Conservation (phyloP, 1,140 invertebrate genomes). For the Brachionus calyciflorus region DNA sequence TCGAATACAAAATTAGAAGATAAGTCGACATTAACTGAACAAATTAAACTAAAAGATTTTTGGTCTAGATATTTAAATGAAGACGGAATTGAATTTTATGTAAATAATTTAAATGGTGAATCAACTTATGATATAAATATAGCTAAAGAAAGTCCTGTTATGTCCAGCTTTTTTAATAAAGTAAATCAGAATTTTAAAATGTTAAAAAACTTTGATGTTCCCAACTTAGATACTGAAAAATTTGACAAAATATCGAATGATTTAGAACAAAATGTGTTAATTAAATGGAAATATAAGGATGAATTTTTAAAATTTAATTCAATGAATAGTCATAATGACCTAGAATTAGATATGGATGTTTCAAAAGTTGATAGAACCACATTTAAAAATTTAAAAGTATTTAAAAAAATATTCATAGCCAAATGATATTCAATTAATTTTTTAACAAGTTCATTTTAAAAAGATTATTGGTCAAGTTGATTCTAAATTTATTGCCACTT, state of each 20-base stretch:
- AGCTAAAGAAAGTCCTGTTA: background rate
- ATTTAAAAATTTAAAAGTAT: slow-evolving; percentile 17
- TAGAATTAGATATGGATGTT: background rate
- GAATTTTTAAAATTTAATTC: too few species aligned
- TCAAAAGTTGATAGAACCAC: background rate
- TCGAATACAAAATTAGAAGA: background rate
- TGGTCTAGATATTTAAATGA: background rate
- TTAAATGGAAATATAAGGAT: background rate
- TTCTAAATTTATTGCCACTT: slow-evolving; percentile 26
- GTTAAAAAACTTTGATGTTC: background rate
- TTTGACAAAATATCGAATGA: background rate
- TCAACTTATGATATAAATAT: background rate
- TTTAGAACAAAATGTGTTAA: background rate
- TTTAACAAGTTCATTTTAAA: background rate
- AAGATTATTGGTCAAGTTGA: slow-evolving; percentile 37
- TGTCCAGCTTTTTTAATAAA: too few species aligned
- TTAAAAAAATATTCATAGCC: background rate
- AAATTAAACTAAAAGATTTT: background rate
- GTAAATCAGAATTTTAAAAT: background rate
- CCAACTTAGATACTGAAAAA: background rate
- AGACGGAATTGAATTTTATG: slow-evolving; percentile 3
- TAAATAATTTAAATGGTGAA: slow-evolving; percentile 8
- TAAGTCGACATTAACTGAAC: background rate
- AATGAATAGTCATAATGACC: background rate
- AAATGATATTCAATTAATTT: background rate